Conservation (phyloP, 35 echinoderm and acorn worm species). For the Anneissia japonica region DNA sequence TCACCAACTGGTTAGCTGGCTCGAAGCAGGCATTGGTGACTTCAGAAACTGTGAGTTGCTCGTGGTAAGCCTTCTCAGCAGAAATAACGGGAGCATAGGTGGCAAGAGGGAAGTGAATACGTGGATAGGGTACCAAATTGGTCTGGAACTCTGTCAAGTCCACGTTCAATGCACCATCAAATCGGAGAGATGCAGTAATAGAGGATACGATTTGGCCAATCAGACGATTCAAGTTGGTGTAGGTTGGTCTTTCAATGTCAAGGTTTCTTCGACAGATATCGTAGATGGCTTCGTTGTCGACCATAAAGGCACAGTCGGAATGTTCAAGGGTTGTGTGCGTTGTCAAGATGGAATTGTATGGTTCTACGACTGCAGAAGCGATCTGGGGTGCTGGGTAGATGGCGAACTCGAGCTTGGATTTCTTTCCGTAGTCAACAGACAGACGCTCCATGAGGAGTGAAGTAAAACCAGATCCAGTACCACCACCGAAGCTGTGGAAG, state of each 20-base stretch:
- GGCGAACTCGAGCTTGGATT: slow-evolving; percentile 51
- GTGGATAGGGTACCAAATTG: slow-evolving; percentile 97
- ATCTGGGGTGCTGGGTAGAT: slow-evolving; percentile 68
- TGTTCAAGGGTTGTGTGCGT: slow-evolving; percentile 81
- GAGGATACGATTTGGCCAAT: slow-evolving; percentile 72
- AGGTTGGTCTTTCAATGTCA: slow-evolving; percentile 77
- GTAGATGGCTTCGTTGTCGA: slow-evolving; percentile 92
- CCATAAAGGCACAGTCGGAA: slow-evolving; percentile 89
- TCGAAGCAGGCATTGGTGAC: slow-evolving; percentile 75
- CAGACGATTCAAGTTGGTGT: slow-evolving; percentile 61
- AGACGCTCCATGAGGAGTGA: slow-evolving; percentile 54
- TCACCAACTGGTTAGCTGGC: slow-evolving; percentile 71
- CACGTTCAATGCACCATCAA: slow-evolving; percentile 84
- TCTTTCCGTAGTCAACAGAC: slow-evolving; percentile 52
- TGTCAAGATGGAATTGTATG: slow-evolving; percentile 80
- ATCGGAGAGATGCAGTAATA: slow-evolving; percentile 78
- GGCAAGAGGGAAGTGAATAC: slow-evolving; percentile 87
- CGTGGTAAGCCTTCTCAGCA: slow-evolving; percentile 86
- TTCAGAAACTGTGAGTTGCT: slow-evolving; percentile 74
- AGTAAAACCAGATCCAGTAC: slow-evolving; percentile 54
- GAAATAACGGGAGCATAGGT: slow-evolving; percentile 93
- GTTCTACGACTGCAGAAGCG: slow-evolving; percentile 71
- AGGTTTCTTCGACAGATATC: slow-evolving; percentile 84
- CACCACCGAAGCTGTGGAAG: slow-evolving; percentile 64
- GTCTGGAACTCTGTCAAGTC: slow-evolving; percentile 98